Percentiles rank a stretch among this genome's conserved stretches.
phyloP scores from a whole-genome alignment of 2,113 vertebrate genomes.

The Perccottus glenii region DNA sequence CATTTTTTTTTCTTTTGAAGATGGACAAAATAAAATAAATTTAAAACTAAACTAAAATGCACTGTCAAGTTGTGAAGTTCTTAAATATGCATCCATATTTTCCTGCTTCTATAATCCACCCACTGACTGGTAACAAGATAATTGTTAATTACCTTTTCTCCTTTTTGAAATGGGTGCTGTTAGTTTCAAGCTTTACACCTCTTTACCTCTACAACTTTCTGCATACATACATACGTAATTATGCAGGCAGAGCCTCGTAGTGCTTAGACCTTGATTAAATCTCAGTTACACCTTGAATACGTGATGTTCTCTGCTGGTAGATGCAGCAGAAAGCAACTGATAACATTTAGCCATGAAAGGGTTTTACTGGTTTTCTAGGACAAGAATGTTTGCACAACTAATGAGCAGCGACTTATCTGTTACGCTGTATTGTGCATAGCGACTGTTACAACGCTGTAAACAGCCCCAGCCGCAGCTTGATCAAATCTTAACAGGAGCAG shows the following conservation, averaged over 20 bases:
- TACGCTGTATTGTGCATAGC: slow-evolving; percentile 21
- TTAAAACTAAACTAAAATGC: too few relatives aligned
- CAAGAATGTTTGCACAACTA: slow-evolving; percentile 28
- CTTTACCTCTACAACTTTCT: slow-evolving; percentile 21
- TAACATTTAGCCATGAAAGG: slow-evolving; percentile 22
- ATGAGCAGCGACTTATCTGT: slow-evolving; percentile 35
- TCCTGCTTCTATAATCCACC: too few relatives aligned
- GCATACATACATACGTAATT: slow-evolving; percentile 45
- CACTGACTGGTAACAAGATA: too few relatives aligned
- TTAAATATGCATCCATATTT: too few relatives aligned
- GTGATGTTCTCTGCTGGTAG: slow-evolving; percentile 10
- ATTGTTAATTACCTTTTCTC: too few relatives aligned
- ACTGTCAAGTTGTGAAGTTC: too few relatives aligned
- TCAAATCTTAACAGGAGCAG: slow-evolving; percentile 15
- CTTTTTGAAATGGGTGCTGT: too few relatives aligned
- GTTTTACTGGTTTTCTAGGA: slow-evolving; percentile 29
- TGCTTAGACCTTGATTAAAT: slow-evolving; percentile 34
- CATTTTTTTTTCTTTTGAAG: too few relatives aligned
- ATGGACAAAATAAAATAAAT: too few relatives aligned
- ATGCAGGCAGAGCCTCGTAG: slow-evolving; percentile 16
- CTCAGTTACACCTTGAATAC: slow-evolving; percentile 15
- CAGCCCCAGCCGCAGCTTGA: slow-evolving; percentile 1
- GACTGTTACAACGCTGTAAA: slow-evolving; percentile 12
- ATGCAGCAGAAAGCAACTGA: slow-evolving; percentile 11
- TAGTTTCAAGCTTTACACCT: neutral